Percentiles rank a stretch among this genome's conserved stretches.
Conservation (phyloP, 2,888 invertebrate species). For the Rhingia rostrata region DNA sequence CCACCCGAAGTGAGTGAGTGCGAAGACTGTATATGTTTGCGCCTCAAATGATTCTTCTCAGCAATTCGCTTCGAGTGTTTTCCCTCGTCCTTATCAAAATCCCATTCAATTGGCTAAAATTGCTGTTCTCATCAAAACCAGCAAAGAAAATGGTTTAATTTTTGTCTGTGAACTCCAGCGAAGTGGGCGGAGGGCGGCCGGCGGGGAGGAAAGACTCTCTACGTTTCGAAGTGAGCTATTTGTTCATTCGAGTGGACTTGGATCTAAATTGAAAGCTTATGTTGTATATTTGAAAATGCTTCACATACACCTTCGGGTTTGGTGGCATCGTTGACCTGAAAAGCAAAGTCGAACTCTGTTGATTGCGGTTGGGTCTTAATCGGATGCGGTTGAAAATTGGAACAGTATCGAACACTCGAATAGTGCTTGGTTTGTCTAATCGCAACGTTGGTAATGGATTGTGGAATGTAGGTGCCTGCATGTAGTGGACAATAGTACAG, state of each 20-base stretch:
- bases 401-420: conserved; percentile 19
- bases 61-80: not conserved
- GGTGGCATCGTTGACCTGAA: conserved; percentile 44
- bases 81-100: conserved; percentile 47
- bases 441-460: conserved; percentile 42
- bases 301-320: conserved; percentile 2
- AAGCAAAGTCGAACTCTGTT: conserved; percentile 43
- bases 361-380: conserved; percentile 57
- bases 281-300: conserved; percentile 47
- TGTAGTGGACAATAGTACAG: too few species aligned
- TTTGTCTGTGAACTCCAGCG: conserved; percentile 29
- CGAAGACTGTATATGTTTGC: conserved; percentile 19
- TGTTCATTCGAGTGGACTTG: conserved; percentile 58
- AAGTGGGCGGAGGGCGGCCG: not conserved
- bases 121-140: conserved; percentile 39
- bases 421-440: conserved; percentile 27
- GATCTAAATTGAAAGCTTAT: conserved; percentile 68
- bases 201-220: too few species aligned
- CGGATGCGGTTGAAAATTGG: conserved; percentile 68
- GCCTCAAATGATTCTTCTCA: conserved; percentile 19
- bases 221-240: conserved; percentile 44
- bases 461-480: too few species aligned
- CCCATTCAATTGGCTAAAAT: conserved; percentile 55
- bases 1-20: conserved; percentile 30
- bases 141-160: conserved; percentile 59